phyloP scores from a whole-genome alignment of 2,797 vertebrate genomes.

The Girardinus metallicus region DNA sequence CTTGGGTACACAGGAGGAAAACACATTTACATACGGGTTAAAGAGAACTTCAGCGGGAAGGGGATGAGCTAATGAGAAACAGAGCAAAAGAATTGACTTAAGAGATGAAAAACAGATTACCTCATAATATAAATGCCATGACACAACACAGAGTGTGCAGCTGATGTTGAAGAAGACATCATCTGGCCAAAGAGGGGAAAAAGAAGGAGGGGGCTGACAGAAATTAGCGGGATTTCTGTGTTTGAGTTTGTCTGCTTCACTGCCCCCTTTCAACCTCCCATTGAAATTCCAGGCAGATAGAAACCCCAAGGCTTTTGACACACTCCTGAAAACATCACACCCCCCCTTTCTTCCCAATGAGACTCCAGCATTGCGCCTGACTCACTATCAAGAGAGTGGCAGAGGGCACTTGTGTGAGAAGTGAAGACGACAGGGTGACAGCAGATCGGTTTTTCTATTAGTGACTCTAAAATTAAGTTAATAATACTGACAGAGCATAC shows the following conservation, averaged over 20 bases:
- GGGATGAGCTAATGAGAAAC: slow-evolving; percentile 61
- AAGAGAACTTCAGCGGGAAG: slow-evolving; percentile 53
- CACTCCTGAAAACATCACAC: slow-evolving; percentile 90
- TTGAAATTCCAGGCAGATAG: slow-evolving; percentile 91
- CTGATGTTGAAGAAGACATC: slow-evolving; percentile 86
- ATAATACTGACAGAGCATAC: slow-evolving; percentile 21
- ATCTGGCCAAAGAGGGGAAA: slow-evolving; percentile 63
- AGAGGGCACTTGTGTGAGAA: slow-evolving; percentile 27
- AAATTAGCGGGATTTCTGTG: slow-evolving; percentile 90
- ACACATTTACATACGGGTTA: slow-evolving; percentile 48
- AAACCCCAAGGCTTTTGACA: slow-evolving; percentile 92
- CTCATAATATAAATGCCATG: slow-evolving; percentile 71
- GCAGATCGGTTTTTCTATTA: slow-evolving; percentile 38
- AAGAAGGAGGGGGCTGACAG: slow-evolving; percentile 80
- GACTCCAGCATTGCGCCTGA: slow-evolving; percentile 84
- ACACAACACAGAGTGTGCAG: slow-evolving; percentile 64
- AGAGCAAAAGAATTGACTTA: slow-evolving; percentile 41
- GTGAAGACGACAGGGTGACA: slow-evolving; percentile 15
- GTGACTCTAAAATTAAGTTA: slow-evolving; percentile 42
- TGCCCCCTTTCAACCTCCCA: slow-evolving; percentile 86
- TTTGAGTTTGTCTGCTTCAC: slow-evolving; percentile 84
- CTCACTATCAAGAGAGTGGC: slow-evolving; percentile 74
- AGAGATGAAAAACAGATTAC: slow-evolving; percentile 44
- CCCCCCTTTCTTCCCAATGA: slow-evolving; percentile 82
- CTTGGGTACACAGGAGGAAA: slow-evolving; percentile 13